Percentiles rank a stretch among this genome's conserved stretches.
Evolutionary conservation across 2,797 vertebrate genomes (phyloP).

Genomic region (Schizopygopsis pylzovi): DNA sequence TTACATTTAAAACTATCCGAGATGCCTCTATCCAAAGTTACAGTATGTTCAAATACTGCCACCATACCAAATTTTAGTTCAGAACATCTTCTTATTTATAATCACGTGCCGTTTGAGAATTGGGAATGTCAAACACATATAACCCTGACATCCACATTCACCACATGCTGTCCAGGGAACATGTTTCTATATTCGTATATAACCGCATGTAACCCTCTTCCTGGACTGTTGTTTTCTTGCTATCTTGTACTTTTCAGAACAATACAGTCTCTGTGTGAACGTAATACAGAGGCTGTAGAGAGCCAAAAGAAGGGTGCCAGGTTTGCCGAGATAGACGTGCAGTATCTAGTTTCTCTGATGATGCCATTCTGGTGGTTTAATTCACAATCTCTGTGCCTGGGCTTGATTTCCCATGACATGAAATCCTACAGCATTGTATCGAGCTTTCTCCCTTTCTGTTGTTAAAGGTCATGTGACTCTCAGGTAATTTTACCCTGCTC

Average conservation of each 20-base stretch:
- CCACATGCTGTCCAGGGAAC: not conserved
- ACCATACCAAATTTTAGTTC: not conserved
- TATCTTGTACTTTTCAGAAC: not conserved
- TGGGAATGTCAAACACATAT: not conserved
- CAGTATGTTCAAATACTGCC: not conserved
- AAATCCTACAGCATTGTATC: conserved; percentile 28
- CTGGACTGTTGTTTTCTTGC: not conserved
- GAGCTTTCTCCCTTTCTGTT: conserved; percentile 3
- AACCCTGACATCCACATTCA: not conserved
- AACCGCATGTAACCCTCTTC: not conserved
- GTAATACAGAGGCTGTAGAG: not conserved
- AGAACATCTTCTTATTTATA: not conserved
- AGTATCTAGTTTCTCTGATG: conserved; percentile 26
- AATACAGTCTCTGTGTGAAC: conserved; percentile 29
- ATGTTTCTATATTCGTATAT: not conserved
- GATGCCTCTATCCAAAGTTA: not conserved
- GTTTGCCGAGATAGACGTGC: conserved; percentile 25
- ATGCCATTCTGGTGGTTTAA: conserved; percentile 26
- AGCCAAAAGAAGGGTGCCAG: conserved; percentile 14
- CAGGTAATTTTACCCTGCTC: conserved; percentile 11
- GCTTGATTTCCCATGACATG: conserved; percentile 36
- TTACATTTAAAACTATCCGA: not conserved
- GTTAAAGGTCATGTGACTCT: conserved; percentile 38
- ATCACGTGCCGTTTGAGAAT: not conserved
- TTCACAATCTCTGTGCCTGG: conserved; percentile 15